Percentiles rank a stretch among this genome's conserved stretches.
phyloP scores from a whole-genome alignment of 2,113 vertebrate species.

The Hippocampus mohnikei region DNA sequence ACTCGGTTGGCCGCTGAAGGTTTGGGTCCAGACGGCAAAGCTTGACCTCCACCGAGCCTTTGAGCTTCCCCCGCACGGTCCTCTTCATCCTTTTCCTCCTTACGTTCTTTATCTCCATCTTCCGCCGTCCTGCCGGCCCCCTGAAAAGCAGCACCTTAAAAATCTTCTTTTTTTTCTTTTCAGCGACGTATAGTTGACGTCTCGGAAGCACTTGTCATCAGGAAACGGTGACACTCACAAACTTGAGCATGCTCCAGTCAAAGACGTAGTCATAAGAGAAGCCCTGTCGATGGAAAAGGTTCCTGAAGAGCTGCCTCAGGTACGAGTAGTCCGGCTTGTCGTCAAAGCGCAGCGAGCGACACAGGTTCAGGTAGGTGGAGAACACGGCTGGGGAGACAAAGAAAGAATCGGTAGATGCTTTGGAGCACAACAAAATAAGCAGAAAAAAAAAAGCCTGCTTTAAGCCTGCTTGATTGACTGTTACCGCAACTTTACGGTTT shows the following conservation, averaged over 20 bases:
- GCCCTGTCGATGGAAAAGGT: conserved; percentile 95
- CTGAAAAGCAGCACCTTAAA: conserved; percentile 60
- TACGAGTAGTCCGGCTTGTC: conserved; percentile 97
- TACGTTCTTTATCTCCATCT: conserved; percentile 88
- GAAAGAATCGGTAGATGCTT: neutral
- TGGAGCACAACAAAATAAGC: too few species aligned
- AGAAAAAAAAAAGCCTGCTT: neutral
- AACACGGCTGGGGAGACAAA: conserved; percentile 78
- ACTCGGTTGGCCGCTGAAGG: conserved; percentile 84
- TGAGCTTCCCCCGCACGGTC: conserved; percentile 86
- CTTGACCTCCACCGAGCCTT: conserved; percentile 74
- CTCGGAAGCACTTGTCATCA: neutral
- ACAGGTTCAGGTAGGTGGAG: conserved; percentile 96
- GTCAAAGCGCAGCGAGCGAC: conserved; percentile 92
- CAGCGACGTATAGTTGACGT: neutral
- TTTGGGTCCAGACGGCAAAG: conserved; percentile 75
- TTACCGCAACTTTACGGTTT: neutral
- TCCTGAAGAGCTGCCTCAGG: conserved; percentile 93
- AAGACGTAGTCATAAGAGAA: conserved; percentile 98
- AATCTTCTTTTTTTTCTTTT: neutral
- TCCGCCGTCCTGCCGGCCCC: conserved; percentile 88
- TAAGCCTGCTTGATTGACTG: neutral
- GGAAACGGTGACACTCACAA: conserved; percentile 78
- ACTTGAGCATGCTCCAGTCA: conserved; percentile 99
- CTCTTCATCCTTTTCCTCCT: conserved; percentile 84